These are phyloP conservation scores for Marasmarcha lunaedactyla DNA, from an alignment of 2,888 invertebrate genomes.

Conservation along the genomic window DNA sequence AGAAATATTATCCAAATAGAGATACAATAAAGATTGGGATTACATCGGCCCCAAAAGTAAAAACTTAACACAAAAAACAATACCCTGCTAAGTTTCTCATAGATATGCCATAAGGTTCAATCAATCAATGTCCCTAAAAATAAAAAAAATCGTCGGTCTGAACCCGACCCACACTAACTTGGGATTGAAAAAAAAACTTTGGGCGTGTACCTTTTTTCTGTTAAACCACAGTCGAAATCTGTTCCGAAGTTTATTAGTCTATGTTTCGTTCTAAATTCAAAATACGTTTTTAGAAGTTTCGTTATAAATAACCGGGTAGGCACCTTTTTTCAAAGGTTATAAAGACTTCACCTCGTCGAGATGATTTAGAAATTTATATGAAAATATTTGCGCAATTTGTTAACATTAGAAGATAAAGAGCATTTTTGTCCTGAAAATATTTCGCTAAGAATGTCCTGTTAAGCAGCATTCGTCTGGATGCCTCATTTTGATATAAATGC, in stretches of 20 bases:
- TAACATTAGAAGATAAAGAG: too few relatives aligned
- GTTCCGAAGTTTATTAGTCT: conserved; percentile 42
- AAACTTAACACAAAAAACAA: conserved; percentile 46
- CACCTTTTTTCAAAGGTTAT: too few relatives aligned
- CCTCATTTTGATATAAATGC: too few relatives aligned
- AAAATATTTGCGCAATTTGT: too few relatives aligned
- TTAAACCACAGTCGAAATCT: conserved; percentile 36
- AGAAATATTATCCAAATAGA: conserved; percentile 48
- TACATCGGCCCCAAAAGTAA: conserved; percentile 29
- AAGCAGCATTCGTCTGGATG: too few relatives aligned
- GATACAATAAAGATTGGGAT: conserved; percentile 52
- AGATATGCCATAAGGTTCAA: conserved; percentile 59
- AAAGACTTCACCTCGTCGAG: too few relatives aligned
- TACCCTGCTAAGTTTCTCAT: conserved; percentile 54
- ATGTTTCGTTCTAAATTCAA: too few relatives aligned
- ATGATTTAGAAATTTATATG: too few relatives aligned
- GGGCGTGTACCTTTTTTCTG: conserved; percentile 48
- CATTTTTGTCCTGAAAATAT: too few relatives aligned
- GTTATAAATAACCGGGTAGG: too few relatives aligned
- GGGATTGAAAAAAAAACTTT: conserved; percentile 50
- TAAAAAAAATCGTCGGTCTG: conserved; percentile 50
- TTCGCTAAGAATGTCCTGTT: too few relatives aligned
- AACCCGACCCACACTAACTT: conserved; percentile 63
- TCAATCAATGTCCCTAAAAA: conserved; percentile 66
- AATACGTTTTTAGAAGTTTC: too few relatives aligned